Percentiles rank a stretch among this genome's conserved stretches.
These are phyloP conservation scores for Pantelozetes paolii DNA, from an alignment of 2,888 invertebrate genomes.

Conservation along the genomic window DNA sequence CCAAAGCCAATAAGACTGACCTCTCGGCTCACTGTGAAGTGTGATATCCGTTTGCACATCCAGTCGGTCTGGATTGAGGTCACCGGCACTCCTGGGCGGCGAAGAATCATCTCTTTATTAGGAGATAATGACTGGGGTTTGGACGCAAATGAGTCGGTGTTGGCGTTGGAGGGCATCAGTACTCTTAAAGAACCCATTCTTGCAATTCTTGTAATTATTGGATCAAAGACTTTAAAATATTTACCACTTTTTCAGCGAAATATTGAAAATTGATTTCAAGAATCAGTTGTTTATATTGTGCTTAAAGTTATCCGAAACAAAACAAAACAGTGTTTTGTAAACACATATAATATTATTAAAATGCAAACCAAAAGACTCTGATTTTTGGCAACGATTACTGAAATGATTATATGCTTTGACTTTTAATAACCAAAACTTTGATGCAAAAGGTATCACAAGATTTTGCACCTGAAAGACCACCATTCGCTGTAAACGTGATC, in stretches of 20 bases:
- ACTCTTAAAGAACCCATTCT: not conserved
- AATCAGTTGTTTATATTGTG: no score
- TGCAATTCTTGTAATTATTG: no score
- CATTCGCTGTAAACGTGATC: constrained; percentile 18
- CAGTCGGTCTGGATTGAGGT: not conserved
- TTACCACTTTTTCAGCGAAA: no score
- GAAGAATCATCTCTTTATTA: not conserved
- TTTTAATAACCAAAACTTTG: not conserved
- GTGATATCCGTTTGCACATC: constrained; percentile 17
- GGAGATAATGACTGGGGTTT: not conserved
- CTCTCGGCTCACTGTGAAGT: not conserved
- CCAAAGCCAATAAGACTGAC: not conserved
- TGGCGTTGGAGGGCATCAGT: not conserved
- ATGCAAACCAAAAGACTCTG: no score
- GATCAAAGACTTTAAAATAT: no score
- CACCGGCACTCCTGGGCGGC: not conserved
- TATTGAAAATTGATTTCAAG: no score
- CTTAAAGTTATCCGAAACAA: no score
- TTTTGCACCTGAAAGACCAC: not conserved
- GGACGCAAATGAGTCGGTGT: not conserved
- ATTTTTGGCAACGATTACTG: no score
- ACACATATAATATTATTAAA: no score
- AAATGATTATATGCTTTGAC: no score
- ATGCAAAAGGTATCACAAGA: not conserved
- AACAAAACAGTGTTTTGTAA: not conserved